Conservation (phyloP, 35 echinoderm and acorn worm genomes). For the Stichopus chloronotus region DNA sequence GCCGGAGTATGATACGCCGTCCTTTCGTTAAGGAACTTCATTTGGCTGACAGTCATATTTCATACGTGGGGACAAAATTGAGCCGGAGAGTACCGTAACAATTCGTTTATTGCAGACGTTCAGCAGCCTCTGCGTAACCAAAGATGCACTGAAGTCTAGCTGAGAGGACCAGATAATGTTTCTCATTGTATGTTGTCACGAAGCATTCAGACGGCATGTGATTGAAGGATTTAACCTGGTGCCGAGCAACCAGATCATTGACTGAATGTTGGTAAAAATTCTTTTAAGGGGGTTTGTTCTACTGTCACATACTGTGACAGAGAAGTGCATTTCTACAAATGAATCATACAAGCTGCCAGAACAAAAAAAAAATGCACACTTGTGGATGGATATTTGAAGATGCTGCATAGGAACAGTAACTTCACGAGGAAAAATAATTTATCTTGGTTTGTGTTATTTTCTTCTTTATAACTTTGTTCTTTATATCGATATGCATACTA, state of each 20-base stretch:
- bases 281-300: no score
- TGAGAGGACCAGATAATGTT: slow-evolving; percentile 10
- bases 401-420: no score
- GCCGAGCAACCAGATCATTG: neutral
- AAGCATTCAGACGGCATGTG: neutral
- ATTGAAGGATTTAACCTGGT: neutral
- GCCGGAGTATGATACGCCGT: slow-evolving; percentile 1
- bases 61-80: slow-evolving; percentile 1
- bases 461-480: no score
- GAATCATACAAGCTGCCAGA: no score
- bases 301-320: no score
- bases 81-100: slow-evolving; percentile 4
- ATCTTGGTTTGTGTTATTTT: no score
- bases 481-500: no score
- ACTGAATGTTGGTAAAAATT: no score
- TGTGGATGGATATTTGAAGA: no score
- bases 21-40: slow-evolving; percentile 18
- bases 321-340: no score
- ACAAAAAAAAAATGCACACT: no score
- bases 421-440: no score
- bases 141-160: neutral
- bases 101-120: neutral
- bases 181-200: neutral
- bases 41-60: slow-evolving; percentile 32
- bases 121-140: slow-evolving; percentile 2